Percentiles rank a stretch among this genome's conserved stretches.
Conservation (phyloP, 2,888 invertebrate species). For the Scaeva pyrastri region DNA sequence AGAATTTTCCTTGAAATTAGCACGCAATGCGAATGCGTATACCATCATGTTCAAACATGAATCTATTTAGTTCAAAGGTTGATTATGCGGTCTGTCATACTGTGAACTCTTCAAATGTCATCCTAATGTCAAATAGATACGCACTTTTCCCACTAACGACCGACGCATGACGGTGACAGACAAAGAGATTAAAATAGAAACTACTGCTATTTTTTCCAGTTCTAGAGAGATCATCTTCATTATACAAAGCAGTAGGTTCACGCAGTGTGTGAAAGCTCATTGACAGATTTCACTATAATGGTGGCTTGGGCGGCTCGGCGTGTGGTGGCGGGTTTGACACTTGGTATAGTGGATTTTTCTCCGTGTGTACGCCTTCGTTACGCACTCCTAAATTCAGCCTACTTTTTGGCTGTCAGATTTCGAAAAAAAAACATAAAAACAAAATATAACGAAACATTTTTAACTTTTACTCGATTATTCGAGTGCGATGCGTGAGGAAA, state of each 20-base stretch:
- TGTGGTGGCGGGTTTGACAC: too few species aligned
- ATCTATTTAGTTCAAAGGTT: slow-evolving; percentile 14
- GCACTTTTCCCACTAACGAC: slow-evolving; percentile 6
- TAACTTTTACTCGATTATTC: slow-evolving; percentile 61
- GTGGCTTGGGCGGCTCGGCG: not conserved
- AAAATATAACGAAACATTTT: slow-evolving; percentile 50
- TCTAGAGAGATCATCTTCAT: slow-evolving; percentile 33
- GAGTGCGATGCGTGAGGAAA: slow-evolving; percentile 53
- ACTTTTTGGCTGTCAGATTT: slow-evolving; percentile 66
- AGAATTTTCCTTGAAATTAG: slow-evolving; percentile 16
- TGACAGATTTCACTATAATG: slow-evolving; percentile 45
- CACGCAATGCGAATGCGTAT: not conserved
- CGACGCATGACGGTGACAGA: not conserved
- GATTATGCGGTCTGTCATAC: not conserved
- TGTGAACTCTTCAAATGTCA: slow-evolving; percentile 19
- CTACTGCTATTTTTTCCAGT: slow-evolving; percentile 10
- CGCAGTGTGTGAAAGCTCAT: slow-evolving; percentile 25
- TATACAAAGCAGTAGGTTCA: not conserved
- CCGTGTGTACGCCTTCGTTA: slow-evolving; percentile 39
- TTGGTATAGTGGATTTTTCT: too few species aligned
- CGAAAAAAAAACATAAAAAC: slow-evolving; percentile 48
- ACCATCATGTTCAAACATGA: not conserved
- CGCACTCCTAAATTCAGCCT: slow-evolving; percentile 73
- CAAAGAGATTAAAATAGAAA: slow-evolving; percentile 10
- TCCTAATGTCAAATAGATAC: not conserved